Evolutionary conservation across 2,888 invertebrate species (phyloP), one percentile per base, ranked within the genome.

Genomic region (Scaptomyza caliginosa): DNA sequence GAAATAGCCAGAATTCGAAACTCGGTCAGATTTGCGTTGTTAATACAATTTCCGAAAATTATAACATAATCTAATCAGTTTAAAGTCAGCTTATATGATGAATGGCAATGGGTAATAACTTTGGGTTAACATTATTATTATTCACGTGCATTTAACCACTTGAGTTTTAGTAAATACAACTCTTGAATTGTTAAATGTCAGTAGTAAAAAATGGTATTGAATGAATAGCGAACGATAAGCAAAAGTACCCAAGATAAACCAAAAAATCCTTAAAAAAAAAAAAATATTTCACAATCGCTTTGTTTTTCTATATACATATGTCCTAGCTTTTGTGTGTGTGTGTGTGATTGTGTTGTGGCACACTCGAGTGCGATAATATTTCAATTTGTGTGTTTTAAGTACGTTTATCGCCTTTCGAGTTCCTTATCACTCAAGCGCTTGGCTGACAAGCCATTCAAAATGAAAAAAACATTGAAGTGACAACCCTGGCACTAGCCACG

Each of bases 361-460:
- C 34, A 28, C 60, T 60, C 28, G 21, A 52, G 11, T 10, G 49
- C 32, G 55, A 69, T 65, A 69, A 56, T 52, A 39, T 46, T 60
- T 50, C 38, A 46, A 58, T 46, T 48, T 43, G 43, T 26, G 52
- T 21, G 40, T 23, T 54, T 52, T 10, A 28, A 68, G 64, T 70
- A 32, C 11, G 42, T 57, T 52, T 57, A 69, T 45, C 17, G 42
- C 42, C 30, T 51, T 36, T 38, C 24, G 2, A 13, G 11, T 50
- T 46, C 48, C 55, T 69, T 70, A 70, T 70, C 69, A 24, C 23
- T 32, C 24, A n/a, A 42, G 42, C 42, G 11, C 16, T 36, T 57
- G 5, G 30, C 16, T 23, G 26, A 4, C 42, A 48, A 30, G 13
- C 23, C 39, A 28, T 26, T 40, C 28, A 34, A 45, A 52, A 26